Evolutionary conservation across 2,113 vertebrate genomes (phyloP).

Genomic region (Siniperca chuatsi): DNA sequence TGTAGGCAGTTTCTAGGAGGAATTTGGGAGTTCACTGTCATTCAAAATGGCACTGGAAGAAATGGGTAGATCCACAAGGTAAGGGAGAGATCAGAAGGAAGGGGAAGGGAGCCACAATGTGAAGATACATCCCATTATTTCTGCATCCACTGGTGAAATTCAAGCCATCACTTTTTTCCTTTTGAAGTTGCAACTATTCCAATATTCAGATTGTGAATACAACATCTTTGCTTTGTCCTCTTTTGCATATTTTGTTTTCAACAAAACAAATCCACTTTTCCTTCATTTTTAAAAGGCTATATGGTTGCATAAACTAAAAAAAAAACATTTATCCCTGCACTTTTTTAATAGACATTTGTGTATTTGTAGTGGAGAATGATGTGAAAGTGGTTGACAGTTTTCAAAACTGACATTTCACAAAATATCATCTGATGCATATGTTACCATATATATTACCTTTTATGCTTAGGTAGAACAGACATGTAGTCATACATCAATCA

Average conservation of each 20-base stretch:
- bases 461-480: background rate
- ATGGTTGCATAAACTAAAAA: background rate
- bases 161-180: background rate
- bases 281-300: background rate
- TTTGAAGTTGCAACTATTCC: conserved; percentile 19
- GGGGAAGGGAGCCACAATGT: background rate
- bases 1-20: conserved; percentile 40
- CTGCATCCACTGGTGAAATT: conserved; percentile 17
- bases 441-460: background rate
- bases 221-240: conserved; percentile 11
- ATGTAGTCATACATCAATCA: conserved; percentile 5
- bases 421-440: background rate
- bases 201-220: conserved; percentile 29
- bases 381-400: background rate
- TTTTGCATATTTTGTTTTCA: conserved; percentile 18
- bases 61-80: conserved; percentile 21
- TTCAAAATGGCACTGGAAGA: conserved; percentile 41
- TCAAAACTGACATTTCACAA: background rate
- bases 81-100: conserved; percentile 22
- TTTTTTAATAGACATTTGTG: background rate
- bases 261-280: conserved; percentile 3
- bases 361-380: conserved; percentile 1
- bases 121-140: background rate
- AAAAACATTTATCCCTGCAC: background rate
- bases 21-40: conserved; percentile 44